These are phyloP conservation scores for Sinotaia quadrata DNA, from an alignment of 2,888 invertebrate genomes.

Conservation along the genomic window DNA sequence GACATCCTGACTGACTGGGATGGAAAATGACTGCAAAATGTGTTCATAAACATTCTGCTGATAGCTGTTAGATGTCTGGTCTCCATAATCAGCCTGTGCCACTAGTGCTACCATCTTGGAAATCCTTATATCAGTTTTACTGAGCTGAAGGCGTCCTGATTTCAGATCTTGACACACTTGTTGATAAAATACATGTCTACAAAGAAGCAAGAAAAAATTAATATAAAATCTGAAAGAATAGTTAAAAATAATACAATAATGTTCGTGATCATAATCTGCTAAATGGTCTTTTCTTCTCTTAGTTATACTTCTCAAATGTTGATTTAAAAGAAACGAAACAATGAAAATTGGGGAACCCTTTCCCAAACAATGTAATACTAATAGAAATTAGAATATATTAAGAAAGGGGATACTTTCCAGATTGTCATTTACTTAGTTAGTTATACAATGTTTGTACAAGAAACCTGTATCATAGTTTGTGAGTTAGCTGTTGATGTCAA, in stretches of 20 bases:
- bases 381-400: no score
- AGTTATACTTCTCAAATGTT: no score
- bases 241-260: background rate
- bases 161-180: conserved; percentile 85
- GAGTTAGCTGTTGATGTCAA: no score
- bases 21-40: background rate
- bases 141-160: conserved; percentile 79
- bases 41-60: conserved; percentile 47
- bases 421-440: no score
- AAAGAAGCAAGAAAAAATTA: conserved; percentile 20
- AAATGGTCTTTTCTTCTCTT: background rate
- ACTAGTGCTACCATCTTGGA: conserved; percentile 80
- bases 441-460: no score
- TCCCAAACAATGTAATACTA: no score
- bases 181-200: conserved; percentile 85
- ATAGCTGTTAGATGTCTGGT: conserved; percentile 72
- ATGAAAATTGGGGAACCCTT: no score
- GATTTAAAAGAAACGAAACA: no score
- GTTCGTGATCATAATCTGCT: background rate
- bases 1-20: background rate
- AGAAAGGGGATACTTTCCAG: no score
- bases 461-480: no score
- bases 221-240: background rate
- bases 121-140: conserved; percentile 18
- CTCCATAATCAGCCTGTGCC: conserved; percentile 83